Base-by-base conservation (phyloP, 2,113 vertebrate genomes). In the Agelaius phoeniceus region DNA sequence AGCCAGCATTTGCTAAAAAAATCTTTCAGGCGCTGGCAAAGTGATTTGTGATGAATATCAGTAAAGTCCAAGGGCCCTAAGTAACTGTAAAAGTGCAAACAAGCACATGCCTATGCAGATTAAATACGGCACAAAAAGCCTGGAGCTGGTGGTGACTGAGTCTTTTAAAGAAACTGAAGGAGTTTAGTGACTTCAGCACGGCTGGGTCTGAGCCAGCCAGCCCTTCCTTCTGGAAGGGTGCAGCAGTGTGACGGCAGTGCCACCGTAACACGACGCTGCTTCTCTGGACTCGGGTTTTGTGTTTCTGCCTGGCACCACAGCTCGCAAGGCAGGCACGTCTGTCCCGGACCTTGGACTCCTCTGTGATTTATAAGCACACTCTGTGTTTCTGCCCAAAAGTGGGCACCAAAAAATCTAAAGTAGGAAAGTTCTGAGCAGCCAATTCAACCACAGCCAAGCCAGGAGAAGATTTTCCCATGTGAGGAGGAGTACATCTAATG, bases 81-180 rank as follows among this genome's bases (percentile, higher is more conserved):
- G 69, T 44, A 48, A 86, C 57, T 78, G 30, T 26, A 95, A 90
- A 89, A 78, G 59, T 87, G 76, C 57, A 93, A 90, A 94, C 52
- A 95, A 90, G 31, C 37, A 74, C 68, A 46, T 67, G 39, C 14
- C 27, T 69, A 41, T 1, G 4, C 82, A 91, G 90, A 94, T 71
- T 35, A 88, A 91, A 86, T 59, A 52, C 3, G 11, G 26, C 68
- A 77, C n/a, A 83, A 80, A 93, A 94, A 88, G 46, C 46, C 54
- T n/a, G 6, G 8, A 83, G 67, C 67, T 58, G 26, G 26, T 35
- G n/a, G 26, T 51, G 49, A 37, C 37, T 1, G 11, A 49, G 8
- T 21, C 27, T 85, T 49, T 85, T 90, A 61, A 57, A 83, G 58
- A 90, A 94, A 65, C n/a, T 0, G 0, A 62, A 93, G 55, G 10